Percentiles rank a stretch among this genome's conserved stretches.
phyloP scores from a whole-genome alignment of 1,140 invertebrate species.

The Meloidogyne hapla region DNA sequence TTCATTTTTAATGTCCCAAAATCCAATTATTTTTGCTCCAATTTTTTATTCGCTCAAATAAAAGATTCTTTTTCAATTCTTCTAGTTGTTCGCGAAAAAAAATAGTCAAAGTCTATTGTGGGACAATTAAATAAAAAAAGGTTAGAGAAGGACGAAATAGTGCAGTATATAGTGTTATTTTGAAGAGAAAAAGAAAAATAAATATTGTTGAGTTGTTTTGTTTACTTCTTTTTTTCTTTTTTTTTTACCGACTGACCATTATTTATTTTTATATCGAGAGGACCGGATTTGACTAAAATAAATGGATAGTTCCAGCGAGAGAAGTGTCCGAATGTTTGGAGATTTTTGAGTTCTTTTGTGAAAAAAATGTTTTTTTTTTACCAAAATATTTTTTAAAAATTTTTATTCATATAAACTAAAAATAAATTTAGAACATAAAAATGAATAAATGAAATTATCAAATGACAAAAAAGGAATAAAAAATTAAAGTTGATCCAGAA shows the following conservation, averaged over 20 bases:
- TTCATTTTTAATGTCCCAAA: neutral
- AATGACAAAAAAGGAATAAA: no score
- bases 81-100: neutral
- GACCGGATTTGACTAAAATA: slow-evolving; percentile 5
- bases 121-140: neutral
- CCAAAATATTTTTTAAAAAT: neutral
- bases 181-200: slow-evolving; percentile 6
- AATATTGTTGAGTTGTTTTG: neutral
- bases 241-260: neutral
- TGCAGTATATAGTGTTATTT: neutral
- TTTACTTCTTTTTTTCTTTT: neutral
- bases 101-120: neutral
- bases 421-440: neutral
- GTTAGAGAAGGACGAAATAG: neutral
- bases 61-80: neutral
- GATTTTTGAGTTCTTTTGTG: neutral
- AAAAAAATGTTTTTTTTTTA: neutral
- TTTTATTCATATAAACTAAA: neutral
- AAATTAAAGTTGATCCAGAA: no score
- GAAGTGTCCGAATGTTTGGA: neutral
- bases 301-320: neutral
- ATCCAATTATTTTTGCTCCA: slow-evolving; percentile 5
- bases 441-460: no score
- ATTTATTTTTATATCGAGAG: neutral
- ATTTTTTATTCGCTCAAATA: slow-evolving; percentile 1